Conservation (phyloP, 2,113 vertebrate genomes). For the Trematomus loennbergii region DNA sequence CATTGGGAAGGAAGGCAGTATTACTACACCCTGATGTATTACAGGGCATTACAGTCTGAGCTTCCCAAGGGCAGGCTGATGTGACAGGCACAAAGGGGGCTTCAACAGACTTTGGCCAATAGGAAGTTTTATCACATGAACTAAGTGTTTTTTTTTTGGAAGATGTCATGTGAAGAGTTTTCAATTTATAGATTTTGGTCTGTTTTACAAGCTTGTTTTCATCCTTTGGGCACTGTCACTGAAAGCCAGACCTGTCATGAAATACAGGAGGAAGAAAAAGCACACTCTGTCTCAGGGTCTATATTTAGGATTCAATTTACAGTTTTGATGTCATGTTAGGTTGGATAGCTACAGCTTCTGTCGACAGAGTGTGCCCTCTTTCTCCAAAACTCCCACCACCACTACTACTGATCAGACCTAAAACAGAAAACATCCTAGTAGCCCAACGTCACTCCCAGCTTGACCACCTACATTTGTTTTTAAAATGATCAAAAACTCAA, state of each 20-base stretch:
- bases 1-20: constrained; percentile 34
- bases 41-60: constrained; percentile 45
- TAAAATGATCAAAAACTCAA: constrained; percentile 43
- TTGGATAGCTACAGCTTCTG: constrained; percentile 20
- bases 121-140: neutral
- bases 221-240: constrained; percentile 51
- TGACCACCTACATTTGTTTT: constrained; percentile 3
- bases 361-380: constrained; percentile 62
- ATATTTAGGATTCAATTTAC: neutral
- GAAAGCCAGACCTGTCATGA: constrained; percentile 59
- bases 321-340: constrained; percentile 21
- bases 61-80: constrained; percentile 48
- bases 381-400: constrained; percentile 55
- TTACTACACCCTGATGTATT: constrained; percentile 32
- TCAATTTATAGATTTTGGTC: neutral
- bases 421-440: constrained; percentile 37
- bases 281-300: constrained; percentile 52
- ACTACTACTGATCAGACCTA: constrained; percentile 55
- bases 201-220: neutral
- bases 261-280: constrained; percentile 22
- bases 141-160: neutral
- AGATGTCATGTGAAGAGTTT: neutral
- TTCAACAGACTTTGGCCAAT: constrained; percentile 4
- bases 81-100: constrained; percentile 52
- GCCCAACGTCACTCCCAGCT: constrained; percentile 22